A percentile compares a stretch with the other conserved stretches of the same genome.
Conservation (phyloP, 2,888 invertebrate species). For the Athalia cordata region DNA sequence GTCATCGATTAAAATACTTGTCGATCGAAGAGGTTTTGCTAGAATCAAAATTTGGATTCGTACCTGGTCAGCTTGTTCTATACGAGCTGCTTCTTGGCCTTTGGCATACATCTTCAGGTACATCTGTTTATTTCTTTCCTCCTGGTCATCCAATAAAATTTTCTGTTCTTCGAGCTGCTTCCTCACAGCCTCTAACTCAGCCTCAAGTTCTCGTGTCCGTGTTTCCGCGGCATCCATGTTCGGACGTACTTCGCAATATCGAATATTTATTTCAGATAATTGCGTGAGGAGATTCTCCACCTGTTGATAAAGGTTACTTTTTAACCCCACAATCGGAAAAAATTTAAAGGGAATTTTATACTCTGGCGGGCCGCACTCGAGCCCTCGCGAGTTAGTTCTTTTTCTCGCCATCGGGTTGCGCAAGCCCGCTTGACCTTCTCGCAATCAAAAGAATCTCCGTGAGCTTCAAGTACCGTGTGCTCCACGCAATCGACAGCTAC, state of each 20-base stretch:
- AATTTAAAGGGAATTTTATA: too few species aligned
- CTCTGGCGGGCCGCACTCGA: too few species aligned
- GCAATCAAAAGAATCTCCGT: too few species aligned
- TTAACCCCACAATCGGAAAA: background rate
- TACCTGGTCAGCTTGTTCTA: conserved; percentile 83
- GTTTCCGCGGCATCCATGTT: conserved; percentile 84
- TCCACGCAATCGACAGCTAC: too few species aligned
- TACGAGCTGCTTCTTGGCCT: conserved; percentile 86
- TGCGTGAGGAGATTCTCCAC: conserved; percentile 84
- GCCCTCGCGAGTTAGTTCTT: too few species aligned
- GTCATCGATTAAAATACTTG: background rate
- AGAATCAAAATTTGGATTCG: background rate
- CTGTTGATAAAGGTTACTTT: conserved; percentile 61
- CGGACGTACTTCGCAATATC: conserved; percentile 86
- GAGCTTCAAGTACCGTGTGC: too few species aligned
- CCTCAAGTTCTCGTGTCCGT: conserved; percentile 82
- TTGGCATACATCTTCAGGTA: conserved; percentile 90
- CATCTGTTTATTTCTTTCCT: conserved; percentile 83
- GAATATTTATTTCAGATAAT: conserved; percentile 83
- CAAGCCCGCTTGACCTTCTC: too few species aligned
- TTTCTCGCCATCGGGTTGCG: too few species aligned
- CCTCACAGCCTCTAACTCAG: conserved; percentile 83
- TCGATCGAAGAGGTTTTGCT: background rate
- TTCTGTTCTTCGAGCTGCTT: conserved; percentile 83
- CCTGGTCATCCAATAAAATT: conserved; percentile 79